Evolutionary conservation across 2,888 invertebrate species (phyloP), one percentile per base, ranked within the genome.

Genomic region (Philereme vetulata): DNA sequence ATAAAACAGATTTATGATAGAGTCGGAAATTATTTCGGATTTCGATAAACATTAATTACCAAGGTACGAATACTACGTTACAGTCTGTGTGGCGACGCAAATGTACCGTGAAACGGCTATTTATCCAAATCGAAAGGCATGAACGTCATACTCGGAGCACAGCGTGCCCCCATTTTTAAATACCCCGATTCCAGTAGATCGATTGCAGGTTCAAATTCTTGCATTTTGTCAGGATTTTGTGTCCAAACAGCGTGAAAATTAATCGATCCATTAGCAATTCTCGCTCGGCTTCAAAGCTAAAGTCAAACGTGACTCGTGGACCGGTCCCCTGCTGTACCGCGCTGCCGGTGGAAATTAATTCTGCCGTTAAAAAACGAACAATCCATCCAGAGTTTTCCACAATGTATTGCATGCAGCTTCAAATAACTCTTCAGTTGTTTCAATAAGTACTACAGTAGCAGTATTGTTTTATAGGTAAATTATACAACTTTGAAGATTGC

Each of bases 261-360:
- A 89, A 88, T 89, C 88, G 84, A 85, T 88, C 87, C 88, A 90
- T 90, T 88, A 89, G 81, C 88, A 81, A 86, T 87, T 90, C 81
- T 80, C 78, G 79, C 79, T 83, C 75, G 77, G 78, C 74, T 82
- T 81, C 76, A 81, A 82, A 85, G 84, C 85, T 85, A 81, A 85
- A 86, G 81, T 85, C 82, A 84, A 81, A 88, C 86, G 88, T 86
- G 87, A 85, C 81, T 84, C 78, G 81, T 80, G 81, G 80, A 82
- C 81, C 80, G 76, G 84, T 83, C 81, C 79, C 78, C 77, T 72
- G 81, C 78, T 79, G 75, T 76, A 76, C 71, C 60, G 69, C 81
- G 77, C 38, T 21, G 21, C 21, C 21, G 21, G 21, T 21, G 1
- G 80, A 84, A 87, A 88, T 88, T 88, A 86, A 86, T 88, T 86